Base-by-base conservation (phyloP, 2,888 invertebrate genomes). In the Yponomeuta plumbellus region DNA sequence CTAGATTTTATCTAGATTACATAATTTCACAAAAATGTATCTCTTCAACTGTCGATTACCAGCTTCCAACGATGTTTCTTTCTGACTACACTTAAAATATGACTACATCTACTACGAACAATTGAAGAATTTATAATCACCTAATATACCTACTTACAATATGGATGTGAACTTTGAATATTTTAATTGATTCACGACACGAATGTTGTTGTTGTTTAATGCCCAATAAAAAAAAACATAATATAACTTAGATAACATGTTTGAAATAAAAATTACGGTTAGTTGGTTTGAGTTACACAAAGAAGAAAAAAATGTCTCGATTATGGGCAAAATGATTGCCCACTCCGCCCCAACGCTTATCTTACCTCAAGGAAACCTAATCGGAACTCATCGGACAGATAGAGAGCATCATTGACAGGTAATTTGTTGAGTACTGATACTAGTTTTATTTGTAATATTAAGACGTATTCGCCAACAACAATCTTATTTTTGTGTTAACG, bases 381-480 rank as follows among this genome's bases (percentile, higher is more conserved):
- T 52, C 44, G 17, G 17, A 52, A 52, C 17, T 17, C 17, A 17
- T 17, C 17, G 4, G 17, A 52, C 17, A 52, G 17, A 17, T 17
- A 17, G 17, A 52, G 17, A 52, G 5, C 17, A 52, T 17, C 13
- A 52, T 17, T 13, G 44, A 52, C 3, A 21, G 2, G 10, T 57
- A n/a, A n/a, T 59, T 11, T 59, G 2, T 59, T 59, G 2, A 59
- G 11, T 22, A 8, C 13, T 22, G 13, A 13, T 11, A 13, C 21
- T 23, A 23, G 21, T 22, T 59, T 8, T 52, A 21, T 21, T 11
- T 62, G 20, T 17, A 20, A 39, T 39, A 62, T 6, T n/a, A 62
- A 34, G 62, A 62, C 59, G 59, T 62, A 62, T 34, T 20, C 20
- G 39, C 26, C n/a, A 62, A 62, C 62, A 62, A 62, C 20, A 62